Conservation (phyloP, 1,140 invertebrate species). For the Apis cerana region DNA sequence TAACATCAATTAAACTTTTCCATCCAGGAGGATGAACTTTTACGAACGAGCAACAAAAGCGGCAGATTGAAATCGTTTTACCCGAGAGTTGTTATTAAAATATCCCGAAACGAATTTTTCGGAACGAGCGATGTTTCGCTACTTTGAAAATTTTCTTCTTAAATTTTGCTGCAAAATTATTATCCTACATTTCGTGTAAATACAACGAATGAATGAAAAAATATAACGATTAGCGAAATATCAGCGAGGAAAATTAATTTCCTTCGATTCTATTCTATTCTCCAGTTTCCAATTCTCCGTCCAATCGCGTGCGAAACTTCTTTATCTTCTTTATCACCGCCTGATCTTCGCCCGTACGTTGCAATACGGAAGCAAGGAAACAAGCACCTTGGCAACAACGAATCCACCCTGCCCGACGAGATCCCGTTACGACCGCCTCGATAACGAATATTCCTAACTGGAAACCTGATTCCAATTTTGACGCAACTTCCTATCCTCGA, state of each 20-base stretch:
- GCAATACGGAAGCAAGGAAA: no score
- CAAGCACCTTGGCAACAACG: not conserved
- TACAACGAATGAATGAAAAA: no score
- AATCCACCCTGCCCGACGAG: not conserved
- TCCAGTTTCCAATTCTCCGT: no score
- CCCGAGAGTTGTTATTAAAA: not conserved
- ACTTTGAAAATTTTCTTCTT: no score
- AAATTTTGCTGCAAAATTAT: no score
- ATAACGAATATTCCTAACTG: not conserved
- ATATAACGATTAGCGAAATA: not conserved
- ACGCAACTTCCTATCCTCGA: not conserved
- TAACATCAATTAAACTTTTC: slow-evolving; percentile 31
- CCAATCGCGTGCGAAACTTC: no score
- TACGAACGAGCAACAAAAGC: not conserved
- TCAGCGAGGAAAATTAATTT: not conserved
- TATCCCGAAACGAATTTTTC: not conserved
- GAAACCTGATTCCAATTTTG: slow-evolving; percentile 16
- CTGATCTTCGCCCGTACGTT: not conserved
- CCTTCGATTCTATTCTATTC: not conserved
- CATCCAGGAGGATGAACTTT: not conserved
- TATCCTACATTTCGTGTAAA: no score
- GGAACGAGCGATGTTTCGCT: not conserved
- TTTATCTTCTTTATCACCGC: no score
- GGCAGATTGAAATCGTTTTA: not conserved
- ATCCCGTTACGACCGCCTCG: not conserved